Conservation (phyloP, 2,113 vertebrate genomes). For the Tetraodon nigroviridis region DNA sequence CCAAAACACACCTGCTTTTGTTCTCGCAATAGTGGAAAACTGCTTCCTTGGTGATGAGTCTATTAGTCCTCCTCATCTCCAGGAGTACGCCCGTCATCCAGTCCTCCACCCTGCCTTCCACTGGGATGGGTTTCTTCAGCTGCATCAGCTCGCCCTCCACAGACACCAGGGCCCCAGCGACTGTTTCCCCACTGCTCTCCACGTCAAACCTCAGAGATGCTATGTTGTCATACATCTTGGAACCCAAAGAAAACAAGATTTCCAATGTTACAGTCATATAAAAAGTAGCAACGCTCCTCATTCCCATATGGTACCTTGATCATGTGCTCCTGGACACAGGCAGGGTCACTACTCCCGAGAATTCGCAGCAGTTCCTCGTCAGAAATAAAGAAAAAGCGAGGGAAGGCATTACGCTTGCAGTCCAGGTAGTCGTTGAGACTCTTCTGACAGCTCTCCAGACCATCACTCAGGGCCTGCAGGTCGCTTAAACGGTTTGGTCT, state of each 20-base stretch:
- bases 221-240: constrained; percentile 95
- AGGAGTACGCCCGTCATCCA: constrained; percentile 88
- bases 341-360: constrained; percentile 84
- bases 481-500: constrained; percentile 79
- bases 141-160: constrained; percentile 90
- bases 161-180: constrained; percentile 87
- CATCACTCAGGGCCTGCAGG: constrained; percentile 80
- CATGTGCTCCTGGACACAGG: constrained; percentile 95
- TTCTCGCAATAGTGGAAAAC: constrained; percentile 86
- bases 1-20: constrained; percentile 82
- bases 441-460: constrained; percentile 92
- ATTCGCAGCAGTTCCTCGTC: constrained; percentile 97
- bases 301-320: constrained; percentile 80
- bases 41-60: constrained; percentile 94
- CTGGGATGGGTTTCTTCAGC: constrained; percentile 74
- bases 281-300: neutral
- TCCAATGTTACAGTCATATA: constrained; percentile 7
- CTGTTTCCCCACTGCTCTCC: constrained; percentile 68
- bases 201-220: constrained; percentile 81
- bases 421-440: constrained; percentile 93
- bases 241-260: neutral
- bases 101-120: constrained; percentile 87
- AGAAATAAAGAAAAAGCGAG: constrained; percentile 96
- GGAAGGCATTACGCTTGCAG: constrained; percentile 90
- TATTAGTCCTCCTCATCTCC: constrained; percentile 89